Evolutionary conservation across 1,140 invertebrate genomes (phyloP).

Genomic region (Holcopasites calliopsidis): DNA sequence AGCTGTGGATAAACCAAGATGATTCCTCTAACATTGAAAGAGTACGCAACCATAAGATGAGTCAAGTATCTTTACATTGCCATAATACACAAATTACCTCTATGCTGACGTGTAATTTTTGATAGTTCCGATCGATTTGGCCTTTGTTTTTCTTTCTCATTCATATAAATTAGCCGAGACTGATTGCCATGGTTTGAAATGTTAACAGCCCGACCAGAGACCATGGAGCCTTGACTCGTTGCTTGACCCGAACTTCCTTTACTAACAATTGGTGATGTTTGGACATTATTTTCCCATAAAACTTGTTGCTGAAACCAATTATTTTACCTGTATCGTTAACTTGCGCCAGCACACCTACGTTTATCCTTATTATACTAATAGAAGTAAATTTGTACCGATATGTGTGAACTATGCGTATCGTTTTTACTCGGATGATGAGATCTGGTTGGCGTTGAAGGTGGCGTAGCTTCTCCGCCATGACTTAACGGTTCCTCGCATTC

Average conservation of each 20-base stretch:
- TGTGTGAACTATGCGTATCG: conserved; percentile 62
- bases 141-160: conserved; percentile 81
- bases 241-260: conserved; percentile 77
- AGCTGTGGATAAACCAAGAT: too few species aligned
- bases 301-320: conserved; percentile 70
- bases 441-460: conserved; percentile 72
- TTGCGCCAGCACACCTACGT: background rate
- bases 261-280: conserved; percentile 74
- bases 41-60: too few species aligned
- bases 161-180: conserved; percentile 80
- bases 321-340: background rate
- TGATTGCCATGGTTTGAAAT: conserved; percentile 76
- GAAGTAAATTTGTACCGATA: conserved; percentile 61
- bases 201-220: conserved; percentile 73
- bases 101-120: conserved; percentile 78
- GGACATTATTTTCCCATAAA: conserved; percentile 72
- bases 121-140: conserved; percentile 72
- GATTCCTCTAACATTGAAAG: too few species aligned
- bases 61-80: background rate
- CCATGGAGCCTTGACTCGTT: conserved; percentile 76
- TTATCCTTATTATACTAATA: too few species aligned
- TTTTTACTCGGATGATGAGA: conserved; percentile 64
- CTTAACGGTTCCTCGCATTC: conserved; percentile 72
- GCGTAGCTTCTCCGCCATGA: conserved; percentile 71
- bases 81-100: conserved; percentile 76